Evolutionary conservation across 2,113 vertebrate species (phyloP).

Genomic region (Emydura subglobosa): DNA sequence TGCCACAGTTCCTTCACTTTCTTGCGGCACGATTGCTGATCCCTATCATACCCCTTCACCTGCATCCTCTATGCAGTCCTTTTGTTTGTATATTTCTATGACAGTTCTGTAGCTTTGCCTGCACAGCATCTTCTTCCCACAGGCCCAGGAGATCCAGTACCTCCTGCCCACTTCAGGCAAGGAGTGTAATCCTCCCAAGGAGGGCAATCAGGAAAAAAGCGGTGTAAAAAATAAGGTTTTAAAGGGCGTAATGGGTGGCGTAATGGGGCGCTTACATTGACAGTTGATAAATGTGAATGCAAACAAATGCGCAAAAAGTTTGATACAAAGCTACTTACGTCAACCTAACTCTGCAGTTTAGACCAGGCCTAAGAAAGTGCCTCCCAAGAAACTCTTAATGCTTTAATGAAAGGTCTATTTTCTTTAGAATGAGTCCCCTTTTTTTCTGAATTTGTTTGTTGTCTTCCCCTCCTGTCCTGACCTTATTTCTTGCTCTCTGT

Average conservation of each 20-base stretch:
- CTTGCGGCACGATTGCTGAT: neutral
- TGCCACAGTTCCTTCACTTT: neutral
- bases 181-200: neutral
- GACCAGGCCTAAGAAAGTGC: neutral
- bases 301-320: neutral
- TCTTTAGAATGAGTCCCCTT: neutral
- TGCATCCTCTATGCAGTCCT: neutral
- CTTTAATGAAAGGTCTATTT: neutral
- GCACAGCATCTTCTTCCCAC: neutral
- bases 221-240: neutral
- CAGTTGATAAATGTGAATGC: neutral
- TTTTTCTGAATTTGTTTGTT: neutral
- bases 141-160: neutral
- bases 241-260: no score
- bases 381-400: neutral
- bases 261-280: neutral
- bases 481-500: neutral
- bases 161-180: neutral
- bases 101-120: neutral
- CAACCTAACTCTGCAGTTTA: no score
- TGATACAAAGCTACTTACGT: neutral
- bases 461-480: neutral
- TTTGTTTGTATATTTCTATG: neutral
- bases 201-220: neutral
- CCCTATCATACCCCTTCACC: neutral